phyloP scores from a whole-genome alignment of 2,113 vertebrate genomes.

The Cyanoderma ruficeps region DNA sequence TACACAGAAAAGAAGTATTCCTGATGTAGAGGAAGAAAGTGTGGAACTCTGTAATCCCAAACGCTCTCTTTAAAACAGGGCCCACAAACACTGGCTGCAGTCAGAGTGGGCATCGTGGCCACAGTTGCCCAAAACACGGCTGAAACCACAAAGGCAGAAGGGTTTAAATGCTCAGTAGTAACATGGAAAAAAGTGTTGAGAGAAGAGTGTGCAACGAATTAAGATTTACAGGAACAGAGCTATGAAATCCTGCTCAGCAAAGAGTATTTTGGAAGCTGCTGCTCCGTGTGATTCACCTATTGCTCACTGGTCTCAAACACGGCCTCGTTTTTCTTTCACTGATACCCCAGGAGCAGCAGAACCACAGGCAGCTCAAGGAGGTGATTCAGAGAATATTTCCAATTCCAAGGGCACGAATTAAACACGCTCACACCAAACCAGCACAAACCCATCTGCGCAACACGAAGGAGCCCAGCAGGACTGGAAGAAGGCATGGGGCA shows the following conservation, averaged over 20 bases:
- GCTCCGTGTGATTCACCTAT: not conserved
- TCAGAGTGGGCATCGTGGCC: not conserved
- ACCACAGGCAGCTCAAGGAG: not conserved
- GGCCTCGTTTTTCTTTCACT: not conserved
- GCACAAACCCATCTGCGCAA: not conserved
- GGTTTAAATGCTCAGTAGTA: not conserved
- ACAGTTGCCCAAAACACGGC: fast-evolving
- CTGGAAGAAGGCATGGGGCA: not conserved
- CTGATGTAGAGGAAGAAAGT: not conserved
- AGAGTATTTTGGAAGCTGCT: not conserved
- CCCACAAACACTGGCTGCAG: not conserved
- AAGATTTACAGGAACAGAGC: not conserved
- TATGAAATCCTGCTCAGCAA: not conserved
- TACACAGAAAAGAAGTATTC: not conserved
- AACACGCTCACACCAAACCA: fast-evolving
- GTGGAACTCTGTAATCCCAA: not conserved
- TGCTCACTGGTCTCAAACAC: not conserved
- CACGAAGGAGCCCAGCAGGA: fast-evolving
- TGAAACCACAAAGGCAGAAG: not conserved
- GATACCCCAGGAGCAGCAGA: fast-evolving
- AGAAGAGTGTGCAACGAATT: not conserved
- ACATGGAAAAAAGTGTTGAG: not conserved
- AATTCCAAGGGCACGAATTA: not conserved
- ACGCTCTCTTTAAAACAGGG: fast-evolving
- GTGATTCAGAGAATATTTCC: not conserved